Conservation (phyloP, 2,113 vertebrate species). For the Cyprinodon variegatus region DNA sequence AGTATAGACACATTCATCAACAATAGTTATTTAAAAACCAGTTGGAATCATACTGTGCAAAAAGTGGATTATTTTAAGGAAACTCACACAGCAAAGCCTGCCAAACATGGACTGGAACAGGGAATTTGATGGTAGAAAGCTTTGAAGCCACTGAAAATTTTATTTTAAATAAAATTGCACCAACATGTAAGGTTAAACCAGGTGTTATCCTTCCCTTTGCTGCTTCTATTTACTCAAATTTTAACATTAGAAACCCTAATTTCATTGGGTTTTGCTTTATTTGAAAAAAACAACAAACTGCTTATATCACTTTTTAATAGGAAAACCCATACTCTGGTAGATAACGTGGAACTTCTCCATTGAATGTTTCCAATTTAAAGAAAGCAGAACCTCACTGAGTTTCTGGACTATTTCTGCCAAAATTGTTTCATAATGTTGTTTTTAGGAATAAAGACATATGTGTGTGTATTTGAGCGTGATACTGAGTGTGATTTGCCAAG, state of each 20-base stretch:
- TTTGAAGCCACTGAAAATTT: background rate
- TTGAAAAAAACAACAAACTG: too few relatives aligned
- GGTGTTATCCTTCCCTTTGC: background rate
- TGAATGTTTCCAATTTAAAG: background rate
- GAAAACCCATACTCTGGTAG: background rate
- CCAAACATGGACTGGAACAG: background rate
- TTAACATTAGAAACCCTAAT: background rate
- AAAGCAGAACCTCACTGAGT: background rate
- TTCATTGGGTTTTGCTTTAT: background rate
- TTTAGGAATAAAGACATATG: constrained; percentile 32
- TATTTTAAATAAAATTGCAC: background rate
- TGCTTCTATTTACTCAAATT: background rate
- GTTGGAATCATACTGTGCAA: background rate
- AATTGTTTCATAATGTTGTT: constrained; percentile 41
- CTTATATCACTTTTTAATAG: too few relatives aligned
- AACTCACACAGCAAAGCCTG: background rate
- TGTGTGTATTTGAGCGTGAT: background rate
- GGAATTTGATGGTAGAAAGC: background rate
- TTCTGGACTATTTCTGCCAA: constrained; percentile 17
- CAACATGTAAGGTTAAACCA: background rate
- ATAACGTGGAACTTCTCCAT: background rate
- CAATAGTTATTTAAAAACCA: background rate
- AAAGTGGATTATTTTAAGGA: background rate
- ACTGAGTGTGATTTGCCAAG: constrained; percentile 9
- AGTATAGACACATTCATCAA: background rate